Evolutionary conservation across 2,888 invertebrate species (phyloP).

Genomic region (Vannuccia rotundouncinata): DNA sequence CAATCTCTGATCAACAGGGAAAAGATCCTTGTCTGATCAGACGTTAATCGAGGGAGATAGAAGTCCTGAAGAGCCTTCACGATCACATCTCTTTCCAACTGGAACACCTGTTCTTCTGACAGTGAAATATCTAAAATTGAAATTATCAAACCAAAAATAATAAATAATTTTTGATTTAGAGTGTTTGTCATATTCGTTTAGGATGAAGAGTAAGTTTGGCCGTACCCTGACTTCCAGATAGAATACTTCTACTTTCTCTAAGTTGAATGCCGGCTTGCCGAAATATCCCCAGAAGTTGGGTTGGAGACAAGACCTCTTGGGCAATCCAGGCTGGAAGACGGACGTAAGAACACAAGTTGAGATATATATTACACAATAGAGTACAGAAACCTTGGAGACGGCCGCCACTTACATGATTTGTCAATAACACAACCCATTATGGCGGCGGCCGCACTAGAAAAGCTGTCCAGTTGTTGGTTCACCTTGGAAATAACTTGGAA

Average conservation of each 20-base stretch:
- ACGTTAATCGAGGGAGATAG: not conserved
- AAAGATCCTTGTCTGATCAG: not conserved
- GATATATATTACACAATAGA: not conserved
- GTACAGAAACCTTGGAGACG: not conserved
- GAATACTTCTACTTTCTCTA: not conserved
- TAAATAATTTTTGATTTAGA: too few relatives aligned
- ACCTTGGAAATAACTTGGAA: constrained; percentile 3
- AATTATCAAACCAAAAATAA: not conserved
- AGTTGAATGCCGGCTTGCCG: not conserved
- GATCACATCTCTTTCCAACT: constrained; percentile 1
- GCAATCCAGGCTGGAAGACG: not conserved
- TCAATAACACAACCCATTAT: not conserved
- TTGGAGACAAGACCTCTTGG: not conserved
- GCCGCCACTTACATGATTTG: not conserved
- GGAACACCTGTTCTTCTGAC: not conserved
- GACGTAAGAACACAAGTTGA: not conserved
- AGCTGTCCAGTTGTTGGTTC: not conserved
- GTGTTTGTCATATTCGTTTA: too few relatives aligned
- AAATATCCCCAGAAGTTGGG: constrained; percentile 1
- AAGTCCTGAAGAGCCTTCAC: constrained; percentile 4
- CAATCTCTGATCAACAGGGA: not conserved
- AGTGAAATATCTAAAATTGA: not conserved
- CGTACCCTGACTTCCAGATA: constrained; percentile 13
- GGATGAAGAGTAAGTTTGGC: too few relatives aligned
- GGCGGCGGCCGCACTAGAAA: not conserved